Percentiles rank a stretch among this genome's conserved stretches.
phyloP scores from a whole-genome alignment of 2,888 invertebrate genomes.

The Noctua janthe region DNA sequence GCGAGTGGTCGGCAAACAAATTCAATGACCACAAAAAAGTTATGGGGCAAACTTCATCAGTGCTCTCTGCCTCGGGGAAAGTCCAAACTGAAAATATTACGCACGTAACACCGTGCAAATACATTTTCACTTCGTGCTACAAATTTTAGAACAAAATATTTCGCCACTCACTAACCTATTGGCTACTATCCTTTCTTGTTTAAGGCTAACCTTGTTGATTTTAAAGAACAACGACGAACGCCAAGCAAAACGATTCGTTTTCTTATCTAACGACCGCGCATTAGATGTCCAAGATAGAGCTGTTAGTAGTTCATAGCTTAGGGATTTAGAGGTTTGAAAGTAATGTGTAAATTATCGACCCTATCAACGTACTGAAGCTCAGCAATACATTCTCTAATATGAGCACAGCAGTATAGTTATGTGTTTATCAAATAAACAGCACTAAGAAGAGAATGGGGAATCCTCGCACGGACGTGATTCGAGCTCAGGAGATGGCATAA shows the following conservation, averaged over 20 bases:
- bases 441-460: conserved; percentile 68
- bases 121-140: conserved; percentile 51
- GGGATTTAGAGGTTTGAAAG: conserved; percentile 33
- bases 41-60: conserved; percentile 77
- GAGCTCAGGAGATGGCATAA: conserved; percentile 75
- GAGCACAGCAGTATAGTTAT: conserved; percentile 42
- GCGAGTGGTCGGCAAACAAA: conserved; percentile 85
- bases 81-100: conserved; percentile 71
- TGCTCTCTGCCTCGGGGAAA: conserved; percentile 67
- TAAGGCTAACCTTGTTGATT: not conserved
- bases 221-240: not conserved
- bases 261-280: not conserved
- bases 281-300: conserved; percentile 13
- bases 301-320: conserved; percentile 26
- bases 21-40: conserved; percentile 85
- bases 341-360: conserved; percentile 46
- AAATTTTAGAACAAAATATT: conserved; percentile 44
- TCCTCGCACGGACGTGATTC: conserved; percentile 77
- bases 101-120: conserved; percentile 60
- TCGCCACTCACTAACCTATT: not conserved
- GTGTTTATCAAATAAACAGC: conserved; percentile 72
- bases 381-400: conserved; percentile 47
- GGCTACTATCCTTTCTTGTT: not conserved
- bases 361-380: conserved; percentile 42
- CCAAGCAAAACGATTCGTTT: conserved; percentile 1